Conservation (phyloP, 2,888 invertebrate species). For the Pollenia amentaria region DNA sequence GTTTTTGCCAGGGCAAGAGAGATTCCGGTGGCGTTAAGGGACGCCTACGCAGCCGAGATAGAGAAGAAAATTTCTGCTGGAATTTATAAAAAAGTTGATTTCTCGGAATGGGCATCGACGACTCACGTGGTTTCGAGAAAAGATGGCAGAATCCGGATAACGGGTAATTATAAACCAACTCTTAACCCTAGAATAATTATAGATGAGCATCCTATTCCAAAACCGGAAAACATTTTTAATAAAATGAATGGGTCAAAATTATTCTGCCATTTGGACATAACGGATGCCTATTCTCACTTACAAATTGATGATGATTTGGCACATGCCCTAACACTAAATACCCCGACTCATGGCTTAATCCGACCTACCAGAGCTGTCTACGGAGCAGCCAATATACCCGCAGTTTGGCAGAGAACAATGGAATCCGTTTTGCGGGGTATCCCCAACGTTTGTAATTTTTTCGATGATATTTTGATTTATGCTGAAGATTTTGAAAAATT, state of each 20-base stretch:
- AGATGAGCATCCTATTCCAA: too few species aligned
- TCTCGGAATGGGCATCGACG: too few species aligned
- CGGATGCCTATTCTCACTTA: constrained; percentile 44
- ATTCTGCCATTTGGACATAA: constrained; percentile 42
- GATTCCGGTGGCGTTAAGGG: background rate
- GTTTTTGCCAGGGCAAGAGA: background rate
- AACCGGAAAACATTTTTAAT: constrained; percentile 13
- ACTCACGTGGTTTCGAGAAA: constrained; percentile 20
- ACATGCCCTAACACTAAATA: constrained; percentile 45
- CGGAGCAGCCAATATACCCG: constrained; percentile 39
- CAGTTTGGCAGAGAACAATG: constrained; percentile 52
- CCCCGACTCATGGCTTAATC: constrained; percentile 31
- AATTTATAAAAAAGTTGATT: background rate
- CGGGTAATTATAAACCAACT: constrained; percentile 42
- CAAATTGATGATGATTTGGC: constrained; percentile 31
- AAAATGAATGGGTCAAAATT: constrained; percentile 31
- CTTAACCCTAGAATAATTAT: too few species aligned
- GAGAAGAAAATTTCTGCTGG: too few species aligned
- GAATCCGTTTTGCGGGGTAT: constrained; percentile 42
- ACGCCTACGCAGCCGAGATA: background rate
- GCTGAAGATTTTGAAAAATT: constrained; percentile 15
- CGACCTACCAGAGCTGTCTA: constrained; percentile 36
- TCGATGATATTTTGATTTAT: constrained; percentile 44
- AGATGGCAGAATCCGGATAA: constrained; percentile 25
- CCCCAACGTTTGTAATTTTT: constrained; percentile 37